Conservation (phyloP, 2,797 vertebrate genomes). For the Melanotaenia boesemani region DNA sequence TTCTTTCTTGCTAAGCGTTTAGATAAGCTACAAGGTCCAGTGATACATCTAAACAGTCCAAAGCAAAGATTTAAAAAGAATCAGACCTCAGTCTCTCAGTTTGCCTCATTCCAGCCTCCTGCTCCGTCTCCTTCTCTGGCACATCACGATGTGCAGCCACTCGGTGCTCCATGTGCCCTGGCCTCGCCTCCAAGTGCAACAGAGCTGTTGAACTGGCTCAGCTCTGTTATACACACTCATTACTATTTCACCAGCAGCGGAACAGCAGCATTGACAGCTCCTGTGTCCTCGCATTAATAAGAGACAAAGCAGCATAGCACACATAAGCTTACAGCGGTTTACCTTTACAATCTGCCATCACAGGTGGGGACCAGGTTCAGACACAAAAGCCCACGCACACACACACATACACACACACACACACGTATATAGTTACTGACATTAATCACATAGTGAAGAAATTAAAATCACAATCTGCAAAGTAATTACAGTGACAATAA, state of each 20-base stretch:
- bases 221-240: constrained; percentile 81
- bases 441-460: neutral
- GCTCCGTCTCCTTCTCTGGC: constrained; percentile 25
- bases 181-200: constrained; percentile 27
- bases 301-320: constrained; percentile 63
- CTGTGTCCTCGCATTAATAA: constrained; percentile 83
- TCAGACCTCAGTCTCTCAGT: constrained; percentile 42
- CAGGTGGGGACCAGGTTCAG: constrained; percentile 29
- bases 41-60: constrained; percentile 1
- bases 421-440: constrained; percentile 40
- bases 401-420: neutral
- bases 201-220: constrained; percentile 73
- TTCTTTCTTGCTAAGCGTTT: neutral
- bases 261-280: constrained; percentile 84
- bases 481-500: neutral
- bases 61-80: constrained; percentile 16
- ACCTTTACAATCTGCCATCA: constrained; percentile 68
- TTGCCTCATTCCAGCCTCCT: constrained; percentile 28
- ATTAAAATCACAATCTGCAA: neutral
- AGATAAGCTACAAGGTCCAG: neutral
- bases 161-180: constrained; percentile 26
- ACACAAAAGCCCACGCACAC: constrained; percentile 18
- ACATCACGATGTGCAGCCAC: constrained; percentile 22
- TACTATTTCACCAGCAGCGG: constrained; percentile 83
- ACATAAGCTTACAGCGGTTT: constrained; percentile 65